phyloP scores from a whole-genome alignment of 2,888 invertebrate genomes.

The Athalia cordata region DNA sequence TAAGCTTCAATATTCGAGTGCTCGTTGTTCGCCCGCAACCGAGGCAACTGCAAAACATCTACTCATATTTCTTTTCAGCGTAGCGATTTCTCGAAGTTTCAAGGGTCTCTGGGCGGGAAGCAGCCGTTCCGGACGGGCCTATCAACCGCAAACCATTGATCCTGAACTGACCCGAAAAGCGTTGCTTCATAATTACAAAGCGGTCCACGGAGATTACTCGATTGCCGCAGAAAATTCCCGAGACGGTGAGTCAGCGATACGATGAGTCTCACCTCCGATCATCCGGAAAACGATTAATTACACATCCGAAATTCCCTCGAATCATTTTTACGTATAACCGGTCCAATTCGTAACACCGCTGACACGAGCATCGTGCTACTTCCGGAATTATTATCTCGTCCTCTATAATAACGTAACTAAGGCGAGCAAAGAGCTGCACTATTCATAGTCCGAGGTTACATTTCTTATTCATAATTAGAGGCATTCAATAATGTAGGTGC shows the following conservation, averaged over 20 bases:
- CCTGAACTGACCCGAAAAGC: constrained; percentile 85
- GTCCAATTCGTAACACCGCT: not conserved
- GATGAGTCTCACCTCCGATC: not conserved
- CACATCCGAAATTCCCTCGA: not conserved
- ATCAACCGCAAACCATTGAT: constrained; percentile 79
- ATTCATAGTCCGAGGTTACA: too few relatives aligned
- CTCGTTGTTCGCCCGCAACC: not conserved
- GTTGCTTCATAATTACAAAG: constrained; percentile 78
- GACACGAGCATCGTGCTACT: too few relatives aligned
- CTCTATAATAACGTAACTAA: not conserved
- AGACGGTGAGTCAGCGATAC: constrained; percentile 62
- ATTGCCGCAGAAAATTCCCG: constrained; percentile 66
- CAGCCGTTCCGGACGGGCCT: constrained; percentile 81
- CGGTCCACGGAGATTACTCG: constrained; percentile 76
- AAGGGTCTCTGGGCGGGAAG: constrained; percentile 81
- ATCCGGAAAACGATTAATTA: not conserved
- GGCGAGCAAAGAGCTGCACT: not conserved
- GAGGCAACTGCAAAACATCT: not conserved
- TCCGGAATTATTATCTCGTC: too few relatives aligned
- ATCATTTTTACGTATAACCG: not conserved
- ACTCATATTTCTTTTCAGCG: constrained; percentile 76
- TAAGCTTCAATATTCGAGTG: constrained; percentile 71
- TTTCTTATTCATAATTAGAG: constrained; percentile 14
- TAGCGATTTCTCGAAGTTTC: constrained; percentile 84
- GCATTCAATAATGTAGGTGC: constrained; percentile 10